These are phyloP conservation scores for Sinocyclocheilus anshuiensis DNA, from an alignment of 2,113 vertebrate genomes.

Conservation along the genomic window DNA sequence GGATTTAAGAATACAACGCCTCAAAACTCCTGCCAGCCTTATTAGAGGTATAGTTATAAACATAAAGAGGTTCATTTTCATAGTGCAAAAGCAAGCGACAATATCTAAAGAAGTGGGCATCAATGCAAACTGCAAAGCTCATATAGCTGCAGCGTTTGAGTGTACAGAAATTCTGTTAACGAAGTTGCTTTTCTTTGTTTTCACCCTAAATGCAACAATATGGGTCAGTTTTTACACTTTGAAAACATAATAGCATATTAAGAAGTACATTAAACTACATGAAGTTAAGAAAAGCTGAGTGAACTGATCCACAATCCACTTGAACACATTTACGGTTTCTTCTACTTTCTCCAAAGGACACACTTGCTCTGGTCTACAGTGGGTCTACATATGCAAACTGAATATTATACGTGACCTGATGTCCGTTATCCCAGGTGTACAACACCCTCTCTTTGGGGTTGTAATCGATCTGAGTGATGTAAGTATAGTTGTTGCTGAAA, in stretches of 20 bases:
- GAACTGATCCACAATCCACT: constrained; percentile 92
- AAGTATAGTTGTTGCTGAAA: constrained; percentile 90
- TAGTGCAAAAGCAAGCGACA: constrained; percentile 41
- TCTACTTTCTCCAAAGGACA: constrained; percentile 75
- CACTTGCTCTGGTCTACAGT: constrained; percentile 48
- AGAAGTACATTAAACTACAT: constrained; percentile 43
- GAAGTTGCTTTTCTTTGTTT: not conserved
- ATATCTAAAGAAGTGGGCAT: not conserved
- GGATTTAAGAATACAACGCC: constrained; percentile 16
- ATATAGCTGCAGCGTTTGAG: not conserved
- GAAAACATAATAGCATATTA: constrained; percentile 7
- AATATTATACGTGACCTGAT: constrained; percentile 93
- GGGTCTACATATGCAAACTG: constrained; percentile 88
- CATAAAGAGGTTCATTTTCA: constrained; percentile 19
- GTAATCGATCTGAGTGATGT: constrained; percentile 96
- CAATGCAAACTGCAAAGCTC: constrained; percentile 13
- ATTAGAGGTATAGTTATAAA: constrained; percentile 12
- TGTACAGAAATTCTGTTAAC: not conserved
- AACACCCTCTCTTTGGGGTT: constrained; percentile 93
- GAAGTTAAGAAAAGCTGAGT: constrained; percentile 52
- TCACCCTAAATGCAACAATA: not conserved
- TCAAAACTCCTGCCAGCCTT: not conserved
- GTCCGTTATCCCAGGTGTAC: constrained; percentile 97
- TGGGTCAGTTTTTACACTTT: not conserved
- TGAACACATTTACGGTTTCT: constrained; percentile 44